A percentile compares a stretch with the other conserved stretches of the same genome.
Conservation (phyloP, 2,797 vertebrate genomes). For the Spheniscus humboldti region DNA sequence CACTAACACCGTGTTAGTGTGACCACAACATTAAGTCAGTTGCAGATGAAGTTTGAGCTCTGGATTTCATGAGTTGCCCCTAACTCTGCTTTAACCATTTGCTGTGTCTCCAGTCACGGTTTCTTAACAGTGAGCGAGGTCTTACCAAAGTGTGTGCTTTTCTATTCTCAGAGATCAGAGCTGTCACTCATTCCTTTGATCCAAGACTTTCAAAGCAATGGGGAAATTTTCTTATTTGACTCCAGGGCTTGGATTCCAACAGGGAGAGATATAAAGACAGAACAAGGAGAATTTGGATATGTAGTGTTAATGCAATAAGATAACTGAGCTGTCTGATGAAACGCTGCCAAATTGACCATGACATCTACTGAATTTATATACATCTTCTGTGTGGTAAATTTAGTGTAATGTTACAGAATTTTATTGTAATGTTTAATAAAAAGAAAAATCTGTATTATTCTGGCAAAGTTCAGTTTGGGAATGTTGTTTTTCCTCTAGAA, state of each 20-base stretch:
- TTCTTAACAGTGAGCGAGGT: not conserved
- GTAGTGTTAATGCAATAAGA: constrained; percentile 17
- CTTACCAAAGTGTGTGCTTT: not conserved
- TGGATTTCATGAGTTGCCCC: not conserved
- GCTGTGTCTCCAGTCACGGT: not conserved
- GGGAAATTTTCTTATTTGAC: constrained; percentile 25
- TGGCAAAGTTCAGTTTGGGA: not conserved
- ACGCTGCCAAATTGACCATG: not conserved
- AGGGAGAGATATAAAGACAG: not conserved
- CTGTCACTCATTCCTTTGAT: constrained; percentile 45
- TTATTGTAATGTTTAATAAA: not conserved
- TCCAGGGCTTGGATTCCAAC: constrained; percentile 34
- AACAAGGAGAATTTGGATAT: constrained; percentile 22
- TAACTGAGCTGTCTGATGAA: constrained; percentile 8
- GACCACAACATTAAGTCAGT: not conserved
- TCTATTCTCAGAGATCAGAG: not conserved
- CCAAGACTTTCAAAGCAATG: constrained; percentile 18
- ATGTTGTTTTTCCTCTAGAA: not conserved
- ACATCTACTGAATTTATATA: not conserved
- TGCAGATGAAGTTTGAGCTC: not conserved
- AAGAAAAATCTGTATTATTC: not conserved
- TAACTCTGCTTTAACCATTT: not conserved
- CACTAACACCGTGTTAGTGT: not conserved
- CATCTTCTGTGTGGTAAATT: not conserved
- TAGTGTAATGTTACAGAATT: not conserved